A percentile compares a stretch with the other conserved stretches of the same genome.
phyloP scores from a whole-genome alignment of 2,797 vertebrate genomes.

The Crocidura indochinensis region DNA sequence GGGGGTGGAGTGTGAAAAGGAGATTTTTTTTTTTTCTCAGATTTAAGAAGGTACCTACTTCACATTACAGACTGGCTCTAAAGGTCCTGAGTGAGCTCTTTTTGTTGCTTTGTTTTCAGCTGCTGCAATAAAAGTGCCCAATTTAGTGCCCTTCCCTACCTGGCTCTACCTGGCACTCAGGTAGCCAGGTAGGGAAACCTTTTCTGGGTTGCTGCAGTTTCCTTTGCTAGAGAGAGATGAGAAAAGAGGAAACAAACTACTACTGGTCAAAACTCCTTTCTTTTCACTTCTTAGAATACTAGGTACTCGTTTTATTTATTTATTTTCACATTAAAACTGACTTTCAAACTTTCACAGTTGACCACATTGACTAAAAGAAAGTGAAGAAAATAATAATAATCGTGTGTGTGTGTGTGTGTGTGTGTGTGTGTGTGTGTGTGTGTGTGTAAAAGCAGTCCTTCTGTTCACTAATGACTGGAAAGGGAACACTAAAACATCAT shows the following conservation, averaged over 20 bases:
- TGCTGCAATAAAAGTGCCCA: neutral
- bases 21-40: neutral
- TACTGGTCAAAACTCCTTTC: neutral
- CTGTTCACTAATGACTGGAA: neutral
- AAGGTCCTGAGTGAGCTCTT: neutral
- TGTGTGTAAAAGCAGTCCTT: too few relatives aligned
- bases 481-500: neutral
- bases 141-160: neutral
- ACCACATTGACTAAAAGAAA: neutral
- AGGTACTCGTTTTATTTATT: neutral
- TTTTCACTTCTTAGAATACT: constrained; percentile 41
- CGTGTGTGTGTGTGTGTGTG: too few relatives aligned
- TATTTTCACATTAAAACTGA: constrained; percentile 14
- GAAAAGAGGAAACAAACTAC: neutral
- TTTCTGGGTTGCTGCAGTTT: too few relatives aligned
- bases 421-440: neutral
- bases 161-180: too few relatives aligned
- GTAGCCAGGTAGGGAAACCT: too few relatives aligned
- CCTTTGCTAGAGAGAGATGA: neutral
- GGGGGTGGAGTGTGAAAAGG: too few relatives aligned
- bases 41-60: neutral
- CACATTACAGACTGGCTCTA: neutral
- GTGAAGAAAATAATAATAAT: neutral
- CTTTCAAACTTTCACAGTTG: neutral
- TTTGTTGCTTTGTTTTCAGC: neutral